These are phyloP conservation scores for Plotosus lineatus DNA, from an alignment of 2,113 vertebrate genomes.

Conservation along the genomic window DNA sequence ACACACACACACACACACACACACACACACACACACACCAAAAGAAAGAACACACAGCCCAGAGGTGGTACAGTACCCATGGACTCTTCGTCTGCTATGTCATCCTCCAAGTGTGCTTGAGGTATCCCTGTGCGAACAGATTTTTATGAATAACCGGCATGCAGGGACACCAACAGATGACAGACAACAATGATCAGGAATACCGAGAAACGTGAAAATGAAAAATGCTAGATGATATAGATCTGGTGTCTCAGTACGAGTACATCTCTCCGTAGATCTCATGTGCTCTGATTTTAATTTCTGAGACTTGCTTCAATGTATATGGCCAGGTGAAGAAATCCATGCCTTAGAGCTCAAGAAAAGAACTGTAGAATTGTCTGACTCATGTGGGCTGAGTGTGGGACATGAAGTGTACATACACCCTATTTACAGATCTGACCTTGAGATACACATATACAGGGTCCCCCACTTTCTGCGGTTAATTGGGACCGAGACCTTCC, in stretches of 20 bases:
- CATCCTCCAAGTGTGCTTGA: slow-evolving; percentile 77
- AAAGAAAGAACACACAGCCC: slow-evolving; percentile 55
- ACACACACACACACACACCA: slow-evolving; percentile 45
- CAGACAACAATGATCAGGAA: slow-evolving; percentile 34
- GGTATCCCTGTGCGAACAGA: slow-evolving; percentile 74
- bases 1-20: slow-evolving; percentile 32
- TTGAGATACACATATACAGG: not conserved
- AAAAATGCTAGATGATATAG: slow-evolving; percentile 9
- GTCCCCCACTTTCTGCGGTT: too few species aligned
- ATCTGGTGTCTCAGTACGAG: too few species aligned
- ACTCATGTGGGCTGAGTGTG: not conserved
- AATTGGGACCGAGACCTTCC: too few species aligned
- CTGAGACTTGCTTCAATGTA: not conserved
- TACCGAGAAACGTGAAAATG: not conserved
- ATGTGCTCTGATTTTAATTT: not conserved
- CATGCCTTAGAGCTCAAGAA: not conserved
- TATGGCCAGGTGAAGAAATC: not conserved
- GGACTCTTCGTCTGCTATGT: slow-evolving; percentile 77
- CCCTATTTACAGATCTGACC: not conserved
- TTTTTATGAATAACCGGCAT: slow-evolving; percentile 44
- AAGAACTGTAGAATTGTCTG: not conserved
- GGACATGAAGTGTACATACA: not conserved
- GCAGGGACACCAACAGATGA: slow-evolving; percentile 42
- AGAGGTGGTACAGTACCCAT: slow-evolving; percentile 82
- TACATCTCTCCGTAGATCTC: not conserved